Evolutionary conservation across 2,888 invertebrate species (phyloP).

Genomic region (Mimas tiliae): DNA sequence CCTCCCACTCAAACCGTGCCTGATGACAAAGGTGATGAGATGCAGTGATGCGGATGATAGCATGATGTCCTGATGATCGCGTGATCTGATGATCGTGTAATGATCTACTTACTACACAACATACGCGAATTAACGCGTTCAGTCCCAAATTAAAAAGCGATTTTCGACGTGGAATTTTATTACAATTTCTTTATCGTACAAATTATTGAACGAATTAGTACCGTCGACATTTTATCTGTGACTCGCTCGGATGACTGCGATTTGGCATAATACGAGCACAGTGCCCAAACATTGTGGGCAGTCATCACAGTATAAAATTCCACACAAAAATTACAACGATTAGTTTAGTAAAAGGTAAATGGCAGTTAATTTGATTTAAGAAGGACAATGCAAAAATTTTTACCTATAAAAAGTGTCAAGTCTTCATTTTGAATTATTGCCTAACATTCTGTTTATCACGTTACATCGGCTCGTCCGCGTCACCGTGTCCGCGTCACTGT

Average conservation of each 20-base stretch:
- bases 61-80: slow-evolving; percentile 55
- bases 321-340: slow-evolving; percentile 36
- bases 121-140: slow-evolving; percentile 62
- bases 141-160: slow-evolving; percentile 56
- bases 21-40: slow-evolving; percentile 73
- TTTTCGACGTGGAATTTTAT: slow-evolving; percentile 34
- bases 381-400: slow-evolving; percentile 73
- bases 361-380: slow-evolving; percentile 72
- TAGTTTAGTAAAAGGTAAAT: slow-evolving; percentile 68
- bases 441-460: slow-evolving; percentile 64
- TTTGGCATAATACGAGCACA: background rate
- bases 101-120: slow-evolving; percentile 67
- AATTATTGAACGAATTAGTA: background rate
- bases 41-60: slow-evolving; percentile 82
- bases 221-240: background rate
- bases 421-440: slow-evolving; percentile 79
- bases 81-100: slow-evolving; percentile 47
- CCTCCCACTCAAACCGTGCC: slow-evolving; percentile 79
- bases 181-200: slow-evolving; percentile 26
- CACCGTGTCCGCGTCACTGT: slow-evolving; percentile 35
- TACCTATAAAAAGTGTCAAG: slow-evolving; percentile 77
- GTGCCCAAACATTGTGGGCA: background rate
- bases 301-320: slow-evolving; percentile 19
- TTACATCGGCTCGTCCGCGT: slow-evolving; percentile 28
- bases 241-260: background rate